Base-by-base conservation (phyloP, 2,113 vertebrate species). In the Thinocorus orbignyianus region DNA sequence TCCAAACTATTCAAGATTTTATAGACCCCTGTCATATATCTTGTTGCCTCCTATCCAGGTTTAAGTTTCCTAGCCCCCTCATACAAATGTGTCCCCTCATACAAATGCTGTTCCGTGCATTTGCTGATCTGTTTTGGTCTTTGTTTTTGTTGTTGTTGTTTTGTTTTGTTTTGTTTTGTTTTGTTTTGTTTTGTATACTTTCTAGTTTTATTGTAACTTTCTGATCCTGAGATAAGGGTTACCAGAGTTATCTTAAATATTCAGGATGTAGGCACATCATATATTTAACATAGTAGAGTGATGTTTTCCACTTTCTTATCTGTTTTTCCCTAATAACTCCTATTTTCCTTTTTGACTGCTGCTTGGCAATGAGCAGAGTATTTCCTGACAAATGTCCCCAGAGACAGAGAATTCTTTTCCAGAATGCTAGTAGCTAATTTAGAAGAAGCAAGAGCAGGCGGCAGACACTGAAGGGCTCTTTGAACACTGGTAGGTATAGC, bases 141-240 rank as follows among this genome's bases (percentile, higher is more conserved):
- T 51, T 18, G 20, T 17, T 22, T 28, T 11, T 55, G n/a, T n/a
- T n/a, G n/a, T n/a, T n/a, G n/a, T n/a, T n/a, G n/a, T n/a, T n/a
- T n/a, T n/a, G n/a, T n/a, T n/a, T n/a, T n/a, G n/a, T 17, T n/a
- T 30, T 13, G 4, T n/a, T 6, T 13, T 10, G 3, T 18, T 22
- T 20, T 39, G 22, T 9, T 24, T 48, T 35, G 9, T 19, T 25
- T 28, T 1, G 6, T 3, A 8, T 72, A 33, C 7, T 61, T 46
- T 30, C 8, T 17, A 62, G 13, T 44, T 80, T 82, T 76, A 26
- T 44, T 9, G 44, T 16, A 86, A 39, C 12, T 62, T 68, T 86
- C 62, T 62, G 28, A 28, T 37, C 55, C 42, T 12, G 18, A 86
- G 86, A 49, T 39, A 16, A 42, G 19, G 5, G 7, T 46, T 86